These are phyloP conservation scores for Hydrophis major DNA, from an alignment of 2,797 vertebrate genomes.

Conservation along the genomic window DNA sequence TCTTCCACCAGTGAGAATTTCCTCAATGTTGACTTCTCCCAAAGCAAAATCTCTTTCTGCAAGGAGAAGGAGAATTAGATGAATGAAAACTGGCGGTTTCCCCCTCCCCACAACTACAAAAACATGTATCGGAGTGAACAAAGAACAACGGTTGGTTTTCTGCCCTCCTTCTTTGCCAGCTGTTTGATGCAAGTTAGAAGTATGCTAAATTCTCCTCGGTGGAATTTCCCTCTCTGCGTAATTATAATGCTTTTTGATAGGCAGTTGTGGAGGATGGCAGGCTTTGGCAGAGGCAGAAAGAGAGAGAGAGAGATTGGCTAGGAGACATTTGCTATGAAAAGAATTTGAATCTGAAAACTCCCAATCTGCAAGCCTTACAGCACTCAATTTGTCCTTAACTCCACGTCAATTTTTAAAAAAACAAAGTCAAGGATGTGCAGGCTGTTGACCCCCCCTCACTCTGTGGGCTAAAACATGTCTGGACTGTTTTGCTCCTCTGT, in stretches of 20 bases:
- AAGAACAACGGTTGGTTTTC: not conserved
- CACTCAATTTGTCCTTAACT: not conserved
- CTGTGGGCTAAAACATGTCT: not conserved
- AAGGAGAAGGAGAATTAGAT: not conserved
- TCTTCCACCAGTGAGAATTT: not conserved
- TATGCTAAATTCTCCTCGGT: not conserved
- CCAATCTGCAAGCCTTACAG: not conserved
- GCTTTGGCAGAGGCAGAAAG: not conserved
- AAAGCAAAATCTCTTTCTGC: not conserved
- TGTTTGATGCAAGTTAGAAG: not conserved
- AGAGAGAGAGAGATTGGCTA: not conserved
- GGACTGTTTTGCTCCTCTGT: not conserved
- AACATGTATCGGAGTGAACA: not conserved
- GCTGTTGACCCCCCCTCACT: not conserved
- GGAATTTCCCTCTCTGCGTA: not conserved
- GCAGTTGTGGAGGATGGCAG: not conserved
- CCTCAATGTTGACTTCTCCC: not conserved
- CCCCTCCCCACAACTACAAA: no score
- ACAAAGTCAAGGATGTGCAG: not conserved
- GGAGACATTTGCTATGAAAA: not conserved
- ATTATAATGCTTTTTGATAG: not conserved
- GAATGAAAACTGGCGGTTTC: not conserved
- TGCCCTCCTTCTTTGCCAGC: constrained; percentile 24
- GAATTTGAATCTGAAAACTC: not conserved
- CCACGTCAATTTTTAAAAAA: not conserved